Evolutionary conservation across 2,888 invertebrate genomes (phyloP), one percentile per base, ranked within the genome.

Genomic region (Pollenia labialis): DNA sequence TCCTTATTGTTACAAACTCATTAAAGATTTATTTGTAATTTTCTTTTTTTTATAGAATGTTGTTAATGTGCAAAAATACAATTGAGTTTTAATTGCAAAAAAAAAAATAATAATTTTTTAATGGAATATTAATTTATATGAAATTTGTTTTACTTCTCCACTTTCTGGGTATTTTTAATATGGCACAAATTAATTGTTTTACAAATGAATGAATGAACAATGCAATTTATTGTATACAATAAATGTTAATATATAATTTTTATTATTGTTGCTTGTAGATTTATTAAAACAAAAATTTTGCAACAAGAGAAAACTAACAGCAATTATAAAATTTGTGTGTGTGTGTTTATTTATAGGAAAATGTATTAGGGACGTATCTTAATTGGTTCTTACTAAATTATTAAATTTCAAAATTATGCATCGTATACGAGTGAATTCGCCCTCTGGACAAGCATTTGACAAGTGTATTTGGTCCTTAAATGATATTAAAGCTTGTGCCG

Each of bases 211-310:
- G 18, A 62, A 62, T 81, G 58, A 81, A 81, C 56, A 58, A 66
- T 72, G 23, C 8, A 52, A 80, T 54, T 56, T 23, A 58, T 71
- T 62, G 23, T 62, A 32, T 6, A 58, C 16, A 54, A 66, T 81
- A 56, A 81, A 74, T 68, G 60, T 82, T 75, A 82, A 82, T 82
- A 69, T 54, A 76, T 68, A 75, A 81, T 75, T 81, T 66, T 75
- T 75, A 60, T 75, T 68, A 60, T 68, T 68, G 58, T 60, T 81
- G 54, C 18, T 32, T 16, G 42, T n/a, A 50, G 58, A 60, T 62
- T 58, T 58, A 76, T 75, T 75, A 18, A 74, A 40, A 46, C 42
- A 48, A 62, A 40, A 80, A 56, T 16, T 56, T 23, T 66, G 12
- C 58, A 74, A 66, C 72, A 56, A 58, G 23, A 58, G 64, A 64